phyloP scores from a whole-genome alignment of 2,888 invertebrate species.

The Plusia festucae region DNA sequence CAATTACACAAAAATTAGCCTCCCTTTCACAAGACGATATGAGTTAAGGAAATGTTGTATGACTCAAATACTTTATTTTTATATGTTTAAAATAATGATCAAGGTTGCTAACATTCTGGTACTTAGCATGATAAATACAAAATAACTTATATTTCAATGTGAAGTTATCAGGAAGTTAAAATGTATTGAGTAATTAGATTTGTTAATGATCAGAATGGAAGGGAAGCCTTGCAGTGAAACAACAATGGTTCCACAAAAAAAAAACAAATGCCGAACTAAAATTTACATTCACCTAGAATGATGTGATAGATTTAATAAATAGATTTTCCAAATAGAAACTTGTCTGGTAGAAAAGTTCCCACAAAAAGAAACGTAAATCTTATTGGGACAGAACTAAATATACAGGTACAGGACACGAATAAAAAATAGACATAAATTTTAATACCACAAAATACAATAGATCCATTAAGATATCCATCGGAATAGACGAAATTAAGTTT shows the following conservation, averaged over 20 bases:
- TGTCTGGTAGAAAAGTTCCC: too few species aligned
- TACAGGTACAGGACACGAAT: too few species aligned
- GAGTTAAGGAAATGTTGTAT: conserved; percentile 6
- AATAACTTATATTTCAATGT: not conserved
- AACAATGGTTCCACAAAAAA: too few species aligned
- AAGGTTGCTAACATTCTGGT: conserved; percentile 14
- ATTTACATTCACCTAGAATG: too few species aligned
- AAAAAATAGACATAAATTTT: too few species aligned
- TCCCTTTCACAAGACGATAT: not conserved
- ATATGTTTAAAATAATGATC: not conserved
- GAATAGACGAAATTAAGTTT: not conserved
- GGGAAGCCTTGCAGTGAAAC: too few species aligned
- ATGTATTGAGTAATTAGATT: not conserved
- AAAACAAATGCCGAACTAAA: too few species aligned
- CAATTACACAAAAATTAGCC: conserved; percentile 1
- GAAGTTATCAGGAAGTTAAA: not conserved
- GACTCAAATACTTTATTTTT: conserved; percentile 3
- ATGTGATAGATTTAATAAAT: too few species aligned
- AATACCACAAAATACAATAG: too few species aligned
- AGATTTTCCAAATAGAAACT: too few species aligned
- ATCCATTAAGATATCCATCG: not conserved
- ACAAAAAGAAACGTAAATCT: too few species aligned
- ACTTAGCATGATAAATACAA: not conserved
- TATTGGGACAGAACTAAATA: too few species aligned
- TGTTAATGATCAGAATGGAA: not conserved